Evolutionary conservation across 2,888 invertebrate species (phyloP), one percentile per base, ranked within the genome.

Genomic region (Tricholauxania praeusta): DNA sequence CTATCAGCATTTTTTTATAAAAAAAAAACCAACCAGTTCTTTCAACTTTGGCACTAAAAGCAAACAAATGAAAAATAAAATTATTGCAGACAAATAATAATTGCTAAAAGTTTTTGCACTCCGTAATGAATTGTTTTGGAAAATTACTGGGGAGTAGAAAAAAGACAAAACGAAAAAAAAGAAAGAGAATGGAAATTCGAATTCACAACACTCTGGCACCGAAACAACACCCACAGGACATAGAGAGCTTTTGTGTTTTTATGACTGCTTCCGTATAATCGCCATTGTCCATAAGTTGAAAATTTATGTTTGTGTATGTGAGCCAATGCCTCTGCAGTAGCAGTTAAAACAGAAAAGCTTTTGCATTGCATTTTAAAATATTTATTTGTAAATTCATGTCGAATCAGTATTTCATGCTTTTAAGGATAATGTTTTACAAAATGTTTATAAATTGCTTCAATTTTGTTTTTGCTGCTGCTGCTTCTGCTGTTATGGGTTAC

Each of bases 401-500:
- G 53, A n/a, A 51, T 32, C 28, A 67, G 28, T 59, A 57, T 68
- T 57, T 68, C 49, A 49, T 68, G 68, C 49, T 49, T 68, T 68
- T n/a, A 52, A 63, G 57, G n/a, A 60, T 51, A 49, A 59, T 52
- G 51, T 60, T 52, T 52, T 12, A 51, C 60, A 32, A 62, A 69
- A 62, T 69, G 32, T 69, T 60, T 69, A 62, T 69, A 49, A 69
- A 69, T 60, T 60, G 69, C 39, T 32, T 52, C 48, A 60, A 69
- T 69, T 60, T 69, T 39, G 39, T 39, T 39, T 39, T 39, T 39
- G 39, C 10, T 39, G 39, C 8, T 39, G 39, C 8, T 39, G 8
- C 10, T 3, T 7, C 39, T 39, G 39, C 10, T 39, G 39, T 39
- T 39, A 39, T 39, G 39, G 39, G 39, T 39, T 39, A 39, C 10